phyloP scores from a whole-genome alignment of 2,888 invertebrate genomes.

The Hydroisotoma schaefferi region DNA sequence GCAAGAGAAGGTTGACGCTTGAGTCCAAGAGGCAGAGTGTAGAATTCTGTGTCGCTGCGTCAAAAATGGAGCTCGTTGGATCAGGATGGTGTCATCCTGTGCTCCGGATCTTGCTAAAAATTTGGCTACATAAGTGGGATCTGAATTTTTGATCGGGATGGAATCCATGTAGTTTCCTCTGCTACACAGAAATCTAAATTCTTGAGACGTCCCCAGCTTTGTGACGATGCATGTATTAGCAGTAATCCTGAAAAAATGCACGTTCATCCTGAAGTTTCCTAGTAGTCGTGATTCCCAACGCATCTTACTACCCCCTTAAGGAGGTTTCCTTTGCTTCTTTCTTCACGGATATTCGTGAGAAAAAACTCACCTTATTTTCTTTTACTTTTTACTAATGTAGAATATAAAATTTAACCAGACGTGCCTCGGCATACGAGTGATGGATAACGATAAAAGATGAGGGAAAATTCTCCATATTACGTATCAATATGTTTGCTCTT shows the following conservation, averaged over 20 bases:
- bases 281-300: too few species aligned
- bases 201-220: neutral
- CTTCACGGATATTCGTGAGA: neutral
- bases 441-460: too few species aligned
- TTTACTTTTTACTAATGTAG: neutral
- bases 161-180: slow-evolving; percentile 7
- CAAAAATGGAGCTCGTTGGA: too few species aligned
- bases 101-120: slow-evolving; percentile 9
- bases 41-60: too few species aligned
- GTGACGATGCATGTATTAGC: slow-evolving; percentile 15
- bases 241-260: slow-evolving; percentile 14
- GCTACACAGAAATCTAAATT: slow-evolving; percentile 12
- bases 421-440: neutral
- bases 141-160: slow-evolving; percentile 18
- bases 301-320: too few species aligned
- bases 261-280: too few species aligned
- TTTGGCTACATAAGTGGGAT: slow-evolving; percentile 13
- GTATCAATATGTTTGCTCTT: neutral
- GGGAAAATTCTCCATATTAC: too few species aligned
- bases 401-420: neutral
- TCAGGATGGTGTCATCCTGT: too few species aligned
- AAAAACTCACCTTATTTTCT: neutral
- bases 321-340: neutral
- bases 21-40: too few species aligned
- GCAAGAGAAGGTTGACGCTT: too few species aligned